Percentiles rank a stretch among this genome's conserved stretches.
phyloP scores from a whole-genome alignment of 2,797 vertebrate genomes.

The Sciurus vulgaris region DNA sequence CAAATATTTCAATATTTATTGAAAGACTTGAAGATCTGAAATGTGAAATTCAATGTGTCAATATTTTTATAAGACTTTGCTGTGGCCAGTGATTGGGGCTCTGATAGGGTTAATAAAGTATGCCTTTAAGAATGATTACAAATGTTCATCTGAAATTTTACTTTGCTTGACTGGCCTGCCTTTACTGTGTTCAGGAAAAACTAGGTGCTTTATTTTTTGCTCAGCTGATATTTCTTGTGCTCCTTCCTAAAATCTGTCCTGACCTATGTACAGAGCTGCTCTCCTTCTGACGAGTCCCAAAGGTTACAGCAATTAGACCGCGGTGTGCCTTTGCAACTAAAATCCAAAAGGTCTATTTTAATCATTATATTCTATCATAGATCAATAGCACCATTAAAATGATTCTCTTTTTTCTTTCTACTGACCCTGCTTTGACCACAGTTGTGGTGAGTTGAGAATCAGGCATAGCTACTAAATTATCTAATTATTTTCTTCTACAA shows the following conservation, averaged over 20 bases:
- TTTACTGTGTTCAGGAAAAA: not conserved
- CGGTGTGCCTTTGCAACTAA: constrained; percentile 15
- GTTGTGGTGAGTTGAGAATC: not conserved
- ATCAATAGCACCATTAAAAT: constrained; percentile 59
- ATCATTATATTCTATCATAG: constrained; percentile 37
- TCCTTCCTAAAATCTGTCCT: constrained; percentile 27
- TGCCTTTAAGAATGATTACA: not conserved
- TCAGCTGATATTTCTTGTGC: not conserved
- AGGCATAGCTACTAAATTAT: not conserved
- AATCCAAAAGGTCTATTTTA: constrained; percentile 61
- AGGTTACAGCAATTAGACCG: constrained; percentile 65
- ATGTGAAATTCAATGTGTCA: not conserved
- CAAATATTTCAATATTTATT: no score
- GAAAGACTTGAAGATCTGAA: no score
- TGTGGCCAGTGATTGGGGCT: not conserved
- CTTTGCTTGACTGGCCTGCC: not conserved
- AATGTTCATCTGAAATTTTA: not conserved
- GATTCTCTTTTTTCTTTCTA: not conserved
- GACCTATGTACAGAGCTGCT: not conserved
- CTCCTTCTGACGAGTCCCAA: not conserved
- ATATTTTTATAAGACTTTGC: not conserved
- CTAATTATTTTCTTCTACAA: constrained; percentile 60
- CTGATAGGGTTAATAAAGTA: not conserved
- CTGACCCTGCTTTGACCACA: not conserved
- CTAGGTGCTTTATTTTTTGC: not conserved